Conservation (phyloP, 2,888 invertebrate species). For the Sesamia inferens region DNA sequence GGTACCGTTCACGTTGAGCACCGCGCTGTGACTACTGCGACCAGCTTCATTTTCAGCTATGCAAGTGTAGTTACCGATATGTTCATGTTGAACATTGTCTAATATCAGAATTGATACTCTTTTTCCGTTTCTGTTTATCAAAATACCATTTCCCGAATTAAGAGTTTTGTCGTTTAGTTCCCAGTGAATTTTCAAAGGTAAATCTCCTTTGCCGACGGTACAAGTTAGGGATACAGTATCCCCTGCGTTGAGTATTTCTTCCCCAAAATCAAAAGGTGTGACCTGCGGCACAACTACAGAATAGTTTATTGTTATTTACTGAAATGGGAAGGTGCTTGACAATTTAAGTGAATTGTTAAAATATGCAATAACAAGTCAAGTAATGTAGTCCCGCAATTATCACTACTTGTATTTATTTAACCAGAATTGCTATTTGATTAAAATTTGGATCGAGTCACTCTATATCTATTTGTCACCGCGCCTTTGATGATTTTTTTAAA, state of each 20-base stretch:
- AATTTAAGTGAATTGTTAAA: not conserved
- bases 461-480: constrained; percentile 1
- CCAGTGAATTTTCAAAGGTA: constrained; percentile 93
- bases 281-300: constrained; percentile 94
- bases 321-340: not conserved
- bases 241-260: constrained; percentile 92
- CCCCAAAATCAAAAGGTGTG: constrained; percentile 94
- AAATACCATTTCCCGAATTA: constrained; percentile 89
- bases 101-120: constrained; percentile 92
- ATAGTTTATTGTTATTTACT: constrained; percentile 51
- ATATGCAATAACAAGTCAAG: not conserved
- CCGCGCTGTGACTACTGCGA: constrained; percentile 90
- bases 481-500: not conserved
- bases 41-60: constrained; percentile 92
- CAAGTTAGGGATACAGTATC: constrained; percentile 93
- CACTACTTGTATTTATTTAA: not conserved
- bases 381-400: not conserved
- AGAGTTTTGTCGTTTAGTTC: constrained; percentile 90
- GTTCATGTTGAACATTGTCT: constrained; percentile 90
- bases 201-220: constrained; percentile 93
- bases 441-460: not conserved
- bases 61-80: constrained; percentile 92
- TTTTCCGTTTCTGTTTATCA: constrained; percentile 91
- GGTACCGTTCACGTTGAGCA: constrained; percentile 92
- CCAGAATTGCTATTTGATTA: not conserved